A percentile compares a stretch with the other conserved stretches of the same genome.
phyloP scores from a whole-genome alignment of 2,888 invertebrate genomes.

The Chrysolina haemoptera region DNA sequence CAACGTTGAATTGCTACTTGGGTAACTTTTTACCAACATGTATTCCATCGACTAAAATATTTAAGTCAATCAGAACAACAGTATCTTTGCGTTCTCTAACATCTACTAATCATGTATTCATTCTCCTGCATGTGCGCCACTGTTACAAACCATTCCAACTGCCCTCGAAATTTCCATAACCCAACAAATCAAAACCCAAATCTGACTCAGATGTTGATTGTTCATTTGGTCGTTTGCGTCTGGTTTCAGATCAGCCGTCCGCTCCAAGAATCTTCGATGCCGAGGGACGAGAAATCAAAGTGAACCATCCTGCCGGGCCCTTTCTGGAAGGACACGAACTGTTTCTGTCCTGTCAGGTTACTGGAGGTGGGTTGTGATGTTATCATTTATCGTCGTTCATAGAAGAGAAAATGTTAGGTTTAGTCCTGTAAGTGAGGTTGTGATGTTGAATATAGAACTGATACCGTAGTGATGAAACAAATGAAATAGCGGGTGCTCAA shows the following conservation, averaged over 20 bases:
- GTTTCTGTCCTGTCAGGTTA: conserved; percentile 87
- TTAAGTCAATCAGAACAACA: too few relatives aligned
- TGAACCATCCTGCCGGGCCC: conserved; percentile 81
- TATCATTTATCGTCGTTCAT: neutral
- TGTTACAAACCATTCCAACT: neutral
- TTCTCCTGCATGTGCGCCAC: neutral
- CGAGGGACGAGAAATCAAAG: conserved; percentile 83
- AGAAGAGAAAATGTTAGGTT: neutral
- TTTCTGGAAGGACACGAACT: conserved; percentile 90
- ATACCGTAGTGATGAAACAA: too few relatives aligned
- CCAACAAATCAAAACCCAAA: neutral
- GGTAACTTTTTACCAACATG: too few relatives aligned
- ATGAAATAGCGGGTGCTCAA: too few relatives aligned
- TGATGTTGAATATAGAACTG: too few relatives aligned
- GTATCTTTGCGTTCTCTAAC: too few relatives aligned
- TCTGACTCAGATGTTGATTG: conserved; percentile 42
- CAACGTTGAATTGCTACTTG: too few relatives aligned
- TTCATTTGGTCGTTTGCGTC: conserved; percentile 55
- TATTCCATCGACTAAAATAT: too few relatives aligned
- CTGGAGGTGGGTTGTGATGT: conserved; percentile 79
- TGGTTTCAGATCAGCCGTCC: conserved; percentile 82
- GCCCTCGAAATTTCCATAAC: neutral
- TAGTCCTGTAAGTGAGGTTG: neutral
- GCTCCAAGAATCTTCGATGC: conserved; percentile 87
- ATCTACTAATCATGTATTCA: too few relatives aligned